phyloP scores from a whole-genome alignment of 2,888 invertebrate species.

The Griposia aprilina region DNA sequence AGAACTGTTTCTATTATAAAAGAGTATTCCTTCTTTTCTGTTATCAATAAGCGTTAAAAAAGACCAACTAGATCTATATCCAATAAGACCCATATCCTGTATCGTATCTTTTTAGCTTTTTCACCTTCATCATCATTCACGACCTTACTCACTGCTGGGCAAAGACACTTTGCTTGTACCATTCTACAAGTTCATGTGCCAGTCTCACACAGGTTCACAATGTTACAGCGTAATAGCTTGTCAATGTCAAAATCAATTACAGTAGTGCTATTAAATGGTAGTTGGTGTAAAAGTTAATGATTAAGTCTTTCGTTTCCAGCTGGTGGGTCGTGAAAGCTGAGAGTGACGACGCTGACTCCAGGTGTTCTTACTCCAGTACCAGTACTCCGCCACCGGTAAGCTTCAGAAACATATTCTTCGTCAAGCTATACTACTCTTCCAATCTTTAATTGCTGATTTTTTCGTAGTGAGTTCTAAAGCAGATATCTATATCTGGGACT shows the following conservation, averaged over 20 bases:
- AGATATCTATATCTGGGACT: no score
- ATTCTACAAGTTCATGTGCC: background rate
- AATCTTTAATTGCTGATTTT: background rate
- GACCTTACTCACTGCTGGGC: background rate
- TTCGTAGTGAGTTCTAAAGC: no score
- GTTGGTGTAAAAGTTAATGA: background rate
- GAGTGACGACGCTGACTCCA: constrained; percentile 93
- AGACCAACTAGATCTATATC: background rate
- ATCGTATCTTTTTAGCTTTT: background rate
- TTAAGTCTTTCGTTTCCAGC: constrained; percentile 70
- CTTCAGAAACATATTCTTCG: background rate
- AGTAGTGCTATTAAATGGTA: background rate
- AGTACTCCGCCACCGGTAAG: constrained; percentile 92
- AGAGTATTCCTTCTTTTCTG: background rate
- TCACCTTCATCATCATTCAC: background rate
- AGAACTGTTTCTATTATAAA: background rate
- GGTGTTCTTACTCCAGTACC: constrained; percentile 94
- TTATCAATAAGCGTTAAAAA: background rate
- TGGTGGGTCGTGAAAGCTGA: constrained; percentile 90
- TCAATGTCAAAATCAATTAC: background rate
- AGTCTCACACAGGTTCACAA: background rate
- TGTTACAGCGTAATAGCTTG: background rate
- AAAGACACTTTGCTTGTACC: background rate
- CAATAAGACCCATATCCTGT: background rate
- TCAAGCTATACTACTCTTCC: background rate